phyloP scores from a whole-genome alignment of 2,113 vertebrate species.

The Calypte anna region DNA sequence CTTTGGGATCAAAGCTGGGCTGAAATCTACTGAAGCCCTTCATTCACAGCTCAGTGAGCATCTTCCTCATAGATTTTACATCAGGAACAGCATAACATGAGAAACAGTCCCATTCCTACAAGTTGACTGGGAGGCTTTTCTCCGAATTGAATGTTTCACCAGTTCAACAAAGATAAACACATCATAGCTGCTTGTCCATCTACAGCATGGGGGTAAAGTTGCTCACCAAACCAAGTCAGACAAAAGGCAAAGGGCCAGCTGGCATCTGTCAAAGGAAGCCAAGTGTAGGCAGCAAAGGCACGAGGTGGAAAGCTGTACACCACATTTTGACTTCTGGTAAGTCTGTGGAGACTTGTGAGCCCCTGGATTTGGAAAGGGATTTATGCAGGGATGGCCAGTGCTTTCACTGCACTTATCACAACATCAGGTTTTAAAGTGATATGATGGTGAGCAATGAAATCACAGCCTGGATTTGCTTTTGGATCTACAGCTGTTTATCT shows the following conservation, averaged over 20 bases:
- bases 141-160: neutral
- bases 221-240: neutral
- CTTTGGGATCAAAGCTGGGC: slow-evolving; percentile 24
- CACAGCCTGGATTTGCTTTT: neutral
- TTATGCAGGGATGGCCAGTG: neutral
- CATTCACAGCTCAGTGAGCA: neutral
- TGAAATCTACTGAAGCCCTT: slow-evolving; percentile 36
- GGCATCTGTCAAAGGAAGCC: neutral
- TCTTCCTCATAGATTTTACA: neutral
- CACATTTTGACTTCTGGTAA: neutral
- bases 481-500: slow-evolving; percentile 10
- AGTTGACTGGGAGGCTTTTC: neutral
- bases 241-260: neutral
- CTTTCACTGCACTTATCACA: neutral
- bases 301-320: rapidly evolving
- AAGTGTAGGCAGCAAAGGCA: neutral
- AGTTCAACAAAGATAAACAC: neutral
- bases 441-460: slow-evolving; percentile 14
- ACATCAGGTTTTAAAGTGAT: slow-evolving; percentile 16
- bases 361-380: neutral
- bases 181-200: neutral
- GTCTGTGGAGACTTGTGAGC: neutral
- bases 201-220: neutral
- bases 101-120: neutral
- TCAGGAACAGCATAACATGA: neutral